phyloP scores from a whole-genome alignment of 2,113 vertebrate species.

The Charina bottae region DNA sequence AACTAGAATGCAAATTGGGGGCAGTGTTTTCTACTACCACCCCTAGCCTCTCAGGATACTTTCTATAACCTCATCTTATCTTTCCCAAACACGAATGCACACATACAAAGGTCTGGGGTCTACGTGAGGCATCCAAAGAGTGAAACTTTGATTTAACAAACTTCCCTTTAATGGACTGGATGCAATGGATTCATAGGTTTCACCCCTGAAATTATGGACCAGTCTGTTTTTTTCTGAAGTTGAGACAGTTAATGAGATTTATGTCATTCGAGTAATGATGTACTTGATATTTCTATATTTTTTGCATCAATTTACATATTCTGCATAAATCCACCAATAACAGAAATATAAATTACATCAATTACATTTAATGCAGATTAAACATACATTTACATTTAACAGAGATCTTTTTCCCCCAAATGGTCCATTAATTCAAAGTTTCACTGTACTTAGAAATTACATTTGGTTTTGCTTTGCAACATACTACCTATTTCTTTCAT shows the following conservation, averaged over 20 bases:
- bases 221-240: background rate
- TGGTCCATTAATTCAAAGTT: background rate
- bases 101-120: too few relatives aligned
- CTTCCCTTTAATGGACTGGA: too few relatives aligned
- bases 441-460: background rate
- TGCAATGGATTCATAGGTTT: too few relatives aligned
- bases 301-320: background rate
- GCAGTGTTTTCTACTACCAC: too few relatives aligned
- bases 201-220: background rate
- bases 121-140: too few relatives aligned
- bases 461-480: background rate
- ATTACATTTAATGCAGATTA: background rate
- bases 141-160: too few relatives aligned
- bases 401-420: background rate
- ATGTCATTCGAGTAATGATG: background rate
- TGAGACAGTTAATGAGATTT: background rate
- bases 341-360: background rate
- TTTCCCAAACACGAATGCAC: too few relatives aligned
- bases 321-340: background rate
- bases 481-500: background rate
- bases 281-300: background rate
- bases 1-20: too few relatives aligned
- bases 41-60: too few relatives aligned
- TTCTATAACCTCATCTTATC: too few relatives aligned
- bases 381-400: background rate